Evolutionary conservation across 2,113 vertebrate genomes (phyloP).

Genomic region (Mustelus asterias): DNA sequence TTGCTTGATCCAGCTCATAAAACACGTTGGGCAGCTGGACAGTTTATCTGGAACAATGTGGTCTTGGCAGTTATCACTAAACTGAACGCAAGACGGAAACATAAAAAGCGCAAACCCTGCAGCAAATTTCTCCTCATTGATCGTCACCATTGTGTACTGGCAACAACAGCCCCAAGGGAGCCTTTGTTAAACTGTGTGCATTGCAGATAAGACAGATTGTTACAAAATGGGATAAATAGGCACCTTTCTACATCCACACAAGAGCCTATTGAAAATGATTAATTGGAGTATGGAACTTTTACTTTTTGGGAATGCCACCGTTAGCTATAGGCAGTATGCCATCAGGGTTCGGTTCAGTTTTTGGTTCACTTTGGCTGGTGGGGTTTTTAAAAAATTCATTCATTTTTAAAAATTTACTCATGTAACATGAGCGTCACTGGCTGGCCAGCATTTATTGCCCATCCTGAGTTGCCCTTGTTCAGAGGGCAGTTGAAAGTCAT

Average conservation of each 20-base stretch:
- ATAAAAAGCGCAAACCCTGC: not conserved
- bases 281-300: not conserved
- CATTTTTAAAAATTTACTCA: no score
- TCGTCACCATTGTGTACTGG: not conserved
- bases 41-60: not conserved
- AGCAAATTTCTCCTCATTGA: not conserved
- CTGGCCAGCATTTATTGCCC: no score
- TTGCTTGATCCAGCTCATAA: not conserved
- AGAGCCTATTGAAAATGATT: slow-evolving; percentile 3
- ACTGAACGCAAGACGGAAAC: not conserved
- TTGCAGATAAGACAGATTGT: not conserved
- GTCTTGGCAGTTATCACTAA: not conserved
- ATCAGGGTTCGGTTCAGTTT: not conserved
- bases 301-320: not conserved
- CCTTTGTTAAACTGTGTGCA: not conserved
- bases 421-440: no score
- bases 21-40: not conserved
- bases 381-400: no score
- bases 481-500: no score
- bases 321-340: not conserved
- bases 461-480: no score
- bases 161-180: not conserved
- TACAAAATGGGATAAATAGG: slow-evolving; percentile 2
- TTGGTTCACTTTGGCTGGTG: not conserved
- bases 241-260: not conserved